Percentiles rank a stretch among this genome's conserved stretches.
Evolutionary conservation across 2,797 vertebrate genomes (phyloP).

Genomic region (Poeciliopsis presidionis): DNA sequence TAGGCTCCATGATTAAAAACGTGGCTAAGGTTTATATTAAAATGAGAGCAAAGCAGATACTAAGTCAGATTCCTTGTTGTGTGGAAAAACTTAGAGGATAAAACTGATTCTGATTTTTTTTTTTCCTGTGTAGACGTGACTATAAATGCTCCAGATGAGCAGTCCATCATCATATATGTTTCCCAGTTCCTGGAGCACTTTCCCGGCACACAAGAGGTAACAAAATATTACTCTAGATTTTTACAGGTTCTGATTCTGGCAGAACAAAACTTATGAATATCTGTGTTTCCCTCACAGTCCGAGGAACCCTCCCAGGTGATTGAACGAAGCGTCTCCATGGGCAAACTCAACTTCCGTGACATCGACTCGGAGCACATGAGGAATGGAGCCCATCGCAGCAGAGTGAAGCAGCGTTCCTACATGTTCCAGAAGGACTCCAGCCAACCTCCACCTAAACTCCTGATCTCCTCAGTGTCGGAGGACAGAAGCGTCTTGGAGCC

Average conservation of each 20-base stretch:
- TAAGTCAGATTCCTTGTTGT: background rate
- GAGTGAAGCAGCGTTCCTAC: conserved; percentile 78
- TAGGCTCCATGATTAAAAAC: background rate
- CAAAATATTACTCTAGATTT: conserved; percentile 20
- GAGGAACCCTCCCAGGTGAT: conserved; percentile 82
- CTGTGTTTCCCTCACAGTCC: conserved; percentile 35
- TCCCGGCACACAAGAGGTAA: conserved; percentile 90
- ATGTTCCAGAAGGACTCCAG: conserved; percentile 79
- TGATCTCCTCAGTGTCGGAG: conserved; percentile 80
- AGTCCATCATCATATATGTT: conserved; percentile 95
- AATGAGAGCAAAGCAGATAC: background rate
- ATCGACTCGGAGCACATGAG: conserved; percentile 74
- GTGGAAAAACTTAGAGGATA: background rate
- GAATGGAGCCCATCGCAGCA: conserved; percentile 76
- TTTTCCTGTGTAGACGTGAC: conserved; percentile 84
- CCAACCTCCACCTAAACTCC: conserved; percentile 84
- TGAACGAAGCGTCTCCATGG: conserved; percentile 82
- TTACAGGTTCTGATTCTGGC: background rate
- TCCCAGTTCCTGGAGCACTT: conserved; percentile 96
- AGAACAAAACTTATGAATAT: background rate
- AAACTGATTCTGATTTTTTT: background rate
- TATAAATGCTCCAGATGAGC: conserved; percentile 89
- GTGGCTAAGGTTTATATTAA: background rate
- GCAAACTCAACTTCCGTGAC: conserved; percentile 81
- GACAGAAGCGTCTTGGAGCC: conserved; percentile 47